phyloP scores from a whole-genome alignment of 2,888 invertebrate species.

The Dryobota labecula region DNA sequence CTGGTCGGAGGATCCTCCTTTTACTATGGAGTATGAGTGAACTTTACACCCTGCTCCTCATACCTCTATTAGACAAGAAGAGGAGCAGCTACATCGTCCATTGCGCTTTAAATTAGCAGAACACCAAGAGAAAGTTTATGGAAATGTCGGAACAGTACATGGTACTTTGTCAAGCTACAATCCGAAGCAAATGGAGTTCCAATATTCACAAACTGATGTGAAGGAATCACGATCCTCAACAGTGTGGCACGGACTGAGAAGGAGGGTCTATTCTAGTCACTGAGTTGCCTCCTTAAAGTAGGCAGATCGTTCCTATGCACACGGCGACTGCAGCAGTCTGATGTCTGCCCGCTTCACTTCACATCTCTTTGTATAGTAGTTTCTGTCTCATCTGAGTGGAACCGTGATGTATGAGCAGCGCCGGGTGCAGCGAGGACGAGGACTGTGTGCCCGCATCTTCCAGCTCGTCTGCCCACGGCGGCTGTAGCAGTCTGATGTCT shows the following conservation, averaged over 20 bases:
- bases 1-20: too few relatives aligned
- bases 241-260: too few relatives aligned
- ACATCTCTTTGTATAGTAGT: slow-evolving; percentile 79
- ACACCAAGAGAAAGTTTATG: background rate
- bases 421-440: slow-evolving; percentile 79
- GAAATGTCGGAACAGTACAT: background rate
- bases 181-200: background rate
- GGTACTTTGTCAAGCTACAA: background rate
- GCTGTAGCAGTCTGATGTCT: slow-evolving; percentile 96
- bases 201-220: background rate
- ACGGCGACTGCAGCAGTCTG: slow-evolving; percentile 97
- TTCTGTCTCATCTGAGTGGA: slow-evolving; percentile 76
- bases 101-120: background rate
- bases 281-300: background rate
- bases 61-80: too few relatives aligned
- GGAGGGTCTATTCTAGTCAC: background rate
- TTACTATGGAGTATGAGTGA: too few relatives aligned
- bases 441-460: slow-evolving; percentile 91
- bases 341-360: slow-evolving; percentile 97
- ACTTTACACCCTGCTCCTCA: too few relatives aligned
- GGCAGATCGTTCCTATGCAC: slow-evolving; percentile 96
- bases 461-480: slow-evolving; percentile 99
- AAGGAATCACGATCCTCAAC: background rate
- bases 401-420: slow-evolving; percentile 78
- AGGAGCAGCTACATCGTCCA: background rate